Evolutionary conservation across 2,797 vertebrate genomes (phyloP), one percentile per base, ranked within the genome.

Genomic region (Gymnoscopelus braueri): DNA sequence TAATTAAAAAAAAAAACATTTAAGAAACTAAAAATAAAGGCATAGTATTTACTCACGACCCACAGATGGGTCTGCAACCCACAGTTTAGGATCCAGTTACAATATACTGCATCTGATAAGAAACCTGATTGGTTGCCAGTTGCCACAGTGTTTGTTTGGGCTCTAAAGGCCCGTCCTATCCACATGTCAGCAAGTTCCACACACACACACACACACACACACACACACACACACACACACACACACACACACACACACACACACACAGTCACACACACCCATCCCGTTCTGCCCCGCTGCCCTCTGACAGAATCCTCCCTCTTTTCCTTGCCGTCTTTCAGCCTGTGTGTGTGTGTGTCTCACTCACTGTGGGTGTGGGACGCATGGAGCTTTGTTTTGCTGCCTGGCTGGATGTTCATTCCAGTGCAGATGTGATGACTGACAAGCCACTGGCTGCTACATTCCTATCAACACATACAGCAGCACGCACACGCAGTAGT

Each of bases 41-140:
- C 5, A 39, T 39, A 39, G 19, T 19, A 19, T 39, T 39, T 39
- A 39, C 35, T 11, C 6, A 24, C 54, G 6, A 19, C 54, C 24
- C 15, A 2, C 54, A 11, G 1, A 10, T 9, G 7, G 23, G 7
- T 24, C 9, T 9, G 3, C 5, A 3, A 2, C 6, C 29, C 57
- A 10, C 39, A 9, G 39, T 44, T 14, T 10, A 5, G 12, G 5
- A 14, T 32, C 56, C 26, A 12, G 26, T 3, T 19, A 13, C 50
- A 13, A n/a, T 51, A 3, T 10, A 62, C 70, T 74, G 75, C 63
- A 71, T 80, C 65, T 62, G 50, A 55, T 12, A 29, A 50, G 67
- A 32, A 29, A 39, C 71, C 73, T 74, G 75, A 89, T 84, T 85
- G 87, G 77, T 32, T 26, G 26, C 15, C 50, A n/a, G 6, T 61